Evolutionary conservation across 2,113 vertebrate species (phyloP), one percentile per base, ranked within the genome.

Genomic region (Percina caprodes): DNA sequence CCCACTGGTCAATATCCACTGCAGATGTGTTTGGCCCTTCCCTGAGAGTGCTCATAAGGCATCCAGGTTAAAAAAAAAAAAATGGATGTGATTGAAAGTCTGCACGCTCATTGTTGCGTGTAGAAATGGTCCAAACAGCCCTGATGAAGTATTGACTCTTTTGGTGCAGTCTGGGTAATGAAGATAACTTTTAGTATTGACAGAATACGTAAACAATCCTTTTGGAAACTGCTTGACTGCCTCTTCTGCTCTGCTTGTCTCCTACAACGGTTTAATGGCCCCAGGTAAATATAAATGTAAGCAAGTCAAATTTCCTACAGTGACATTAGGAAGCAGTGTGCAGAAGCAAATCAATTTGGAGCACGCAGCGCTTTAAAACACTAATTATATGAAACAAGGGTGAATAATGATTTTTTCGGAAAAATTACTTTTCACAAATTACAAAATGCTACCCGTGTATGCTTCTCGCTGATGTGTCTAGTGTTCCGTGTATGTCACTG

Each of bases 91-190:
- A 12, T 9, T 75, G 24, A 77, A 54, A 58, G 19, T 62, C 42
- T 30, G 65, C 58, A 46, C 54, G n/a, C 68, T 62, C 55, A 4
- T 72, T 55, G 62, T 62, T 77, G 21, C n/a, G 24, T 33, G 39
- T 15, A 84, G 70, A 45, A 61, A 21, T 10, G 65, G 63, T 33
- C 81, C 33, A 81, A 58, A 71, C 72, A 79, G 35, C 65, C 16
- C 87, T 86, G 85, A 87, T 86, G 85, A 68, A 72, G 69, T 88
- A 91, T 89, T 70, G 87, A 87, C 87, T 61, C 71, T 21, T 21
- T 42, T 9, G 48, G 60, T 42, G 39, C 10, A 42, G 9, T 63
- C 63, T 89, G 66, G 70, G 59, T 88, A 84, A 91, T 88, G 66
- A 83, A 80, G 81, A 83, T 74, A 69, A 69, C 83, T 86, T 72